A percentile compares a stretch with the other conserved stretches of the same genome.
These are phyloP conservation scores for Leptosomus discolor DNA, from an alignment of 2,113 vertebrate genomes.

Conservation along the genomic window DNA sequence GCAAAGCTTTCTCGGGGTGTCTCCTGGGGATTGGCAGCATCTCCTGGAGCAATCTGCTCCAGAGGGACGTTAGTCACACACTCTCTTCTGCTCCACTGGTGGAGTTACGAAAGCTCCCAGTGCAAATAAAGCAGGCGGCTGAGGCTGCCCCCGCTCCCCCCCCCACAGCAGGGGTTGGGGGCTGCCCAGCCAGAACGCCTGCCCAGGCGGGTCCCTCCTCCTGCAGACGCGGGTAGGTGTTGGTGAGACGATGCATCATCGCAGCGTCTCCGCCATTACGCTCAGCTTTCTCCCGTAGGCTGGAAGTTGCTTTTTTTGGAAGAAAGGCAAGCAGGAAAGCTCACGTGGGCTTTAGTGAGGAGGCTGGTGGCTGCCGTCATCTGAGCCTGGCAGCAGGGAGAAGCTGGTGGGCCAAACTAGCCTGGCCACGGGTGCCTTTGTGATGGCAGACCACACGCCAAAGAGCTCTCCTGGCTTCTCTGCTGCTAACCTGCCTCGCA, in stretches of 20 bases:
- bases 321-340: background rate
- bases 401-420: background rate
- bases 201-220: background rate
- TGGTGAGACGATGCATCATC: background rate
- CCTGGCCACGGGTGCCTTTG: background rate
- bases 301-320: conserved; percentile 50
- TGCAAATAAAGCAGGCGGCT: fast-evolving
- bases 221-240: background rate
- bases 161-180: background rate
- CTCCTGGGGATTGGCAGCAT: background rate
- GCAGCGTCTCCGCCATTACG: background rate
- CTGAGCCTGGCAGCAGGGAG: background rate
- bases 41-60: background rate
- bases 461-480: background rate
- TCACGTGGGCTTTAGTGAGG: background rate
- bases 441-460: background rate
- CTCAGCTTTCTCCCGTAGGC: background rate
- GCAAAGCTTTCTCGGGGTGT: background rate
- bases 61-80: background rate
- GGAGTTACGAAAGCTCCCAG: background rate
- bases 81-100: background rate
- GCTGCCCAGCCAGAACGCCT: background rate
- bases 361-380: background rate
- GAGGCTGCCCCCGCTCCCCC: fast-evolving
- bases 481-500: background rate